These are phyloP conservation scores for Adelognathus sp. DNA, from an alignment of 2,888 invertebrate genomes.

Conservation along the genomic window DNA sequence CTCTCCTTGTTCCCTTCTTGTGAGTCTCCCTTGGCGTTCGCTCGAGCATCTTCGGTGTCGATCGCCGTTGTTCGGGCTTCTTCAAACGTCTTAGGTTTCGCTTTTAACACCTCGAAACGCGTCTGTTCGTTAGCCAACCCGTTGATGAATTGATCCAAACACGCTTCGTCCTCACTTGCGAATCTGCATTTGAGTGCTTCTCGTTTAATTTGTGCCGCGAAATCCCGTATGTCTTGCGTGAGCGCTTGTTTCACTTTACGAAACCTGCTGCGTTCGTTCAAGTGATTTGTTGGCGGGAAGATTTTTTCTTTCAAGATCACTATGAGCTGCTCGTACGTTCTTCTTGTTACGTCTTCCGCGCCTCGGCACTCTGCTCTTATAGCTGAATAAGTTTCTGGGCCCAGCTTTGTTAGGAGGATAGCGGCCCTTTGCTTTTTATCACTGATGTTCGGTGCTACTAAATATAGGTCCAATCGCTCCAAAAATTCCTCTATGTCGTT, in stretches of 20 bases:
- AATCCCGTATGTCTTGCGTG: slow-evolving; percentile 26
- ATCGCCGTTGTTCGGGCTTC: slow-evolving; percentile 12
- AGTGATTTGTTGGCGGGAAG: slow-evolving; percentile 3
- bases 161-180: slow-evolving; percentile 18
- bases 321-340: slow-evolving; percentile 12
- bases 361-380: slow-evolving; percentile 14
- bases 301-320: slow-evolving; percentile 14
- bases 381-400: slow-evolving; percentile 12
- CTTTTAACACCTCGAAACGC: slow-evolving; percentile 24
- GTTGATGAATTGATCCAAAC: slow-evolving; percentile 27
- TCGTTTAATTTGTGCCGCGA: slow-evolving; percentile 9
- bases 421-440: slow-evolving; percentile 20
- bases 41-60: slow-evolving; percentile 21
- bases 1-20: not conserved
- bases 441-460: slow-evolving; percentile 22
- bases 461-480: slow-evolving; percentile 11
- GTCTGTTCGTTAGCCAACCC: slow-evolving; percentile 26
- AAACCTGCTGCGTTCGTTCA: slow-evolving; percentile 29
- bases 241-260: slow-evolving; percentile 15
- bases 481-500: slow-evolving; percentile 36
- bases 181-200: slow-evolving; percentile 24
- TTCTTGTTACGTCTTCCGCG: not conserved
- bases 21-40: not conserved
- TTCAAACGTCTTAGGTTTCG: slow-evolving; percentile 8
- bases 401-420: slow-evolving; percentile 14